Conservation (phyloP, 1,140 invertebrate species). For the Brachionus calyciflorus region DNA sequence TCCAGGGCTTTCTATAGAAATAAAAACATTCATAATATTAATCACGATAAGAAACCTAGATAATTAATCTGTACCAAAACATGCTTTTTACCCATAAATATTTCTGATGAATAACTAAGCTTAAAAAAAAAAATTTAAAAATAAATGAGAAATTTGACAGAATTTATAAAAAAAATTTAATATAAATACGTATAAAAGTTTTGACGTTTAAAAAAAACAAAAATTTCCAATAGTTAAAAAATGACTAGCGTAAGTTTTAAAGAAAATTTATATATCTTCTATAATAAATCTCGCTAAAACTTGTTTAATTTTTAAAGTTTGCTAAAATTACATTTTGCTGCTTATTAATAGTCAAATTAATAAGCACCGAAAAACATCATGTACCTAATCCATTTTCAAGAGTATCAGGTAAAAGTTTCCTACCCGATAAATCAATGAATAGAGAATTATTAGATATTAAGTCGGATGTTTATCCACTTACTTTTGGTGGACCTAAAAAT, state of each 20-base stretch:
- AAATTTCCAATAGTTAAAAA: no score
- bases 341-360: constrained; percentile 14
- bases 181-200: no score
- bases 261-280: neutral
- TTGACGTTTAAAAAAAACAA: no score
- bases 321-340: neutral
- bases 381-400: neutral
- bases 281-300: neutral
- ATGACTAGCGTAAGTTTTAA: constrained; percentile 1
- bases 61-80: no score
- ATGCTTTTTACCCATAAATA: no score
- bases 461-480: neutral
- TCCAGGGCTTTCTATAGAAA: no score
- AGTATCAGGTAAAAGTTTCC: constrained; percentile 14
- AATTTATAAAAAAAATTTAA: no score
- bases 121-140: no score
- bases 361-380: neutral
- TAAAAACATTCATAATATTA: no score
- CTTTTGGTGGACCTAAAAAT: constrained; percentile 20
- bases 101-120: no score
- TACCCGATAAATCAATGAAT: constrained; percentile 42
- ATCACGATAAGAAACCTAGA: no score
- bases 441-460: constrained; percentile 1
- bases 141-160: no score
- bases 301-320: neutral